Base-by-base conservation (phyloP, 2,888 invertebrate species). In the Volucella inanis region DNA sequence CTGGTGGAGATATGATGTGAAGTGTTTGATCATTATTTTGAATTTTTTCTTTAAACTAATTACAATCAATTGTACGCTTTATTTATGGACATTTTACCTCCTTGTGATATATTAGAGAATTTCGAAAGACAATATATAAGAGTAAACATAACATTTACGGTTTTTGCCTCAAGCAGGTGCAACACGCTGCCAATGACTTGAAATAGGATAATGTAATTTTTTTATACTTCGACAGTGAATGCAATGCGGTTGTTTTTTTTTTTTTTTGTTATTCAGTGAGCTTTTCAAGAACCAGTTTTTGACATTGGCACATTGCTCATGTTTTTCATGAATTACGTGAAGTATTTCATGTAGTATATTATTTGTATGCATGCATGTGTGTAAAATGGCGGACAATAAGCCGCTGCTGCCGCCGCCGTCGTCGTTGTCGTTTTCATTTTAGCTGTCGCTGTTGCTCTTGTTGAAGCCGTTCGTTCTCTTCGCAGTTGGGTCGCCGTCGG, bases 401-500 rank as follows among this genome's bases (percentile, higher is more conserved):
- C 75, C 79, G 79, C 59, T 45, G 62, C 15, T 43, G 59, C 50
- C 59, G 76, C 38, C 67, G 2, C 18, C 18, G 18, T 3, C 18
- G 18, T 2, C 18, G 67, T 31, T 31, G 31, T 31, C 31, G 31
- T 31, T 31, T 31, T 31, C 31, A 31, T 31, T 31, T 31, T 31
- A 31, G 31, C 31, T 31, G 31, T 6, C 31, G 31, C 31, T 31
- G 31, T 31, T 6, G 31, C 31, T 31, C 31, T 31, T 31, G 31
- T 31, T 6, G 31, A 31, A 31, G 31, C 31, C 31, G 31, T 57
- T 43, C 54, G n/a, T 62, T 22, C 62, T 49, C 55, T 57, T 43
- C 54, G n/a, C 54, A 41, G 72, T 49, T 55, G 50, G 22, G 74
- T 50, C 59, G 64, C 64, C 61, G 67, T 76, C 88, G 90, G 93